Base-by-base conservation (phyloP, 2,888 invertebrate genomes). In the Caenorhabditis wallacei region DNA sequence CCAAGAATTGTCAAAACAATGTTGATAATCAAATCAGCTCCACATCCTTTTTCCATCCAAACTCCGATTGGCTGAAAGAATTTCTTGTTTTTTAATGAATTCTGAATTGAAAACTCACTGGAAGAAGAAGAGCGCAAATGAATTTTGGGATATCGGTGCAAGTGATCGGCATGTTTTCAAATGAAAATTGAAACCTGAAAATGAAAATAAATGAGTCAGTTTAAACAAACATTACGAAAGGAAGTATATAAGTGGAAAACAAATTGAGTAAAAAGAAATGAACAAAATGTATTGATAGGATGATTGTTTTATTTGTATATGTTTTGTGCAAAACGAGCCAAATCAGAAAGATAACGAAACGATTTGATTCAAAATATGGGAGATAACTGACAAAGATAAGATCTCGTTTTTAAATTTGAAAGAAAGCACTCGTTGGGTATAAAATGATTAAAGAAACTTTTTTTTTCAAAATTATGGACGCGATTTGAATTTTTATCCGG, bases 21-120 rank as follows among this genome's bases (percentile, higher is more conserved):
- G 63, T 85, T 85, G 85, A 85, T 79, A 30, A 83, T 43, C 51
- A 85, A 68, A 54, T 82, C 82, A 43, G 85, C 82, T 63, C 84
- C 84, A 75, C 88, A 88, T 64, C 88, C 88, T 56, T 84, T 87
- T 71, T 88, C 87, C 78, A 88, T 81, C 82, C 85, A 88, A 18
- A 88, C 88, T 69, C 88, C 88, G 66, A 88, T 81, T 30, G 88
- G 88, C 88, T 88, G 66, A 40, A 76, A 71, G n/a, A n/a, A n/a
- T n/a, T n/a, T n/a, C n/a, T n/a, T n/a, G 10, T 48, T 13, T 48
- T 48, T n/a, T 18, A 18, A 48, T 48, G 11, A 43, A 30, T 30
- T 10, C 5, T 5, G 4, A 43, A 2, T 48, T 18, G 51, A 40
- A 53, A 79, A 84, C 85, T 76, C 35, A 88, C 88, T 64, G 88